These are phyloP conservation scores for Brachionus rubens DNA, from an alignment of 1,140 invertebrate species.

Conservation along the genomic window DNA sequence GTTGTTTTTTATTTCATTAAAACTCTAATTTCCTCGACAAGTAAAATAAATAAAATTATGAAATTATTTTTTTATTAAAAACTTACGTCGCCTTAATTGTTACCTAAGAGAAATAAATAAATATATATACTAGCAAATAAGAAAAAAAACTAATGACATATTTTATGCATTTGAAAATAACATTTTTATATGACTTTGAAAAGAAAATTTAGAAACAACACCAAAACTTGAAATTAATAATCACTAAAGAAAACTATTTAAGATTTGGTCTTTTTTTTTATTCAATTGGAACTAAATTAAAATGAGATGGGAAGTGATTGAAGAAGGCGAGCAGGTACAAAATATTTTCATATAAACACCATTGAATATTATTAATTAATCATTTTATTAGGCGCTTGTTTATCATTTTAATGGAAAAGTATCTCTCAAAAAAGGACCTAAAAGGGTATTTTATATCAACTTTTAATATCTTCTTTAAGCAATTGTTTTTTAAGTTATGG, in stretches of 20 bases:
- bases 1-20: no score
- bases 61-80: no score
- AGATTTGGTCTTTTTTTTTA: no score
- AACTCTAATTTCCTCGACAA: no score
- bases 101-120: no score
- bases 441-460: background rate
- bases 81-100: no score
- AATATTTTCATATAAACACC: background rate
- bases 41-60: no score
- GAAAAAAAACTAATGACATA: background rate
- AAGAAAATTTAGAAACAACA: no score
- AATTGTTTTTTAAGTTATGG: constrained; percentile 18
- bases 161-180: background rate
- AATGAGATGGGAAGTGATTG: constrained; percentile 26
- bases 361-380: background rate
- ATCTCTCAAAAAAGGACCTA: constrained; percentile 10
- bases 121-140: no score
- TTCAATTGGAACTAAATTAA: no score
- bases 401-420: constrained; percentile 38
- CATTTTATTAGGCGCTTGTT: constrained; percentile 7
- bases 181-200: background rate
- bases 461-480: background rate
- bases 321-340: constrained; percentile 30
- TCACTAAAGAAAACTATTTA: no score
- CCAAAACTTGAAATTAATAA: no score